phyloP scores from a whole-genome alignment of 2,888 invertebrate genomes.

The Eupithecia vulgata region DNA sequence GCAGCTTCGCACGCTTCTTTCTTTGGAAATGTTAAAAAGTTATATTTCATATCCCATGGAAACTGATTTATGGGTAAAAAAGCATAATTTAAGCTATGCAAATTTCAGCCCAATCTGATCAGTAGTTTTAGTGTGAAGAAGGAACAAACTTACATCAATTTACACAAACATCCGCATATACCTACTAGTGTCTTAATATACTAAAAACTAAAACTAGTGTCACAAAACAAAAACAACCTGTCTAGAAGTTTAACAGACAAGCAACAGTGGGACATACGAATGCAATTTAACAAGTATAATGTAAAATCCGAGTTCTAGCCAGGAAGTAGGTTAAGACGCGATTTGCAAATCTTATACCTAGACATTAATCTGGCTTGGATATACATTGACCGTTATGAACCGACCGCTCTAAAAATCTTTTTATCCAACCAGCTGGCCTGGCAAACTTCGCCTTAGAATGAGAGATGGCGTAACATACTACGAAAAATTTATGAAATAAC shows the following conservation, averaged over 20 bases:
- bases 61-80: too few relatives aligned
- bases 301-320: slow-evolving; percentile 15
- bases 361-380: neutral
- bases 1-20: too few relatives aligned
- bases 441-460: too few relatives aligned
- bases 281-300: slow-evolving; percentile 40
- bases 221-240: slow-evolving; percentile 13
- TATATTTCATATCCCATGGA: too few relatives aligned
- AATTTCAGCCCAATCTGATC: neutral
- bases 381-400: neutral
- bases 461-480: too few relatives aligned
- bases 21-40: too few relatives aligned
- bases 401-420: neutral
- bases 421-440: too few relatives aligned
- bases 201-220: neutral
- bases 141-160: neutral
- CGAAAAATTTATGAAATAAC: too few relatives aligned
- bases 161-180: neutral
- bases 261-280: slow-evolving; percentile 28
- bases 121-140: neutral
- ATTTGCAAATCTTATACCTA: slow-evolving; percentile 50
- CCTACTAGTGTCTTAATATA: neutral
- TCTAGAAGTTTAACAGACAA: slow-evolving; percentile 14
- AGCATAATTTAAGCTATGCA: too few relatives aligned
- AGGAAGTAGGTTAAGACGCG: slow-evolving; percentile 57